phyloP scores from a whole-genome alignment of 2,113 vertebrate genomes.

The Erinaceus europaeus region DNA sequence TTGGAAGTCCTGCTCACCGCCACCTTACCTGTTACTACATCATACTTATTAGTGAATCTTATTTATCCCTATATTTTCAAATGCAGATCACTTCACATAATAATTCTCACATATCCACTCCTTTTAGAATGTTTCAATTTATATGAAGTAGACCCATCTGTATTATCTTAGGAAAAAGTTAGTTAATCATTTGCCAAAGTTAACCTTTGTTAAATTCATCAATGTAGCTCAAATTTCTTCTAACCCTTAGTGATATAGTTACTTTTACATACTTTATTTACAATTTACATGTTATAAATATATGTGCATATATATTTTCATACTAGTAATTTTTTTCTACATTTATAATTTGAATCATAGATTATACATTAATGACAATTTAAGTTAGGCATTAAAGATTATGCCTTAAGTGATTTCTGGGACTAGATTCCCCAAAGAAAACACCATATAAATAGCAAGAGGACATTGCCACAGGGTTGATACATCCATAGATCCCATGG shows the following conservation, averaged over 20 bases:
- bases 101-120: slow-evolving; percentile 65
- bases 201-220: slow-evolving; percentile 76
- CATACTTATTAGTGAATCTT: neutral
- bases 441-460: slow-evolving; percentile 57
- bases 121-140: slow-evolving; percentile 73
- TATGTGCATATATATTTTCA: neutral
- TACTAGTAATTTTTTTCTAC: slow-evolving; percentile 50
- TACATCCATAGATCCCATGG: slow-evolving; percentile 45
- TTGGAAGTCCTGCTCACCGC: neutral
- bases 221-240: slow-evolving; percentile 65
- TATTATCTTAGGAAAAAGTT: slow-evolving; percentile 73
- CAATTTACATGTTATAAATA: too few species aligned
- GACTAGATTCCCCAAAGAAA: slow-evolving; percentile 70
- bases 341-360: slow-evolving; percentile 77
- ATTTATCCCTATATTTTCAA: slow-evolving; percentile 13
- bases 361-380: slow-evolving; percentile 75
- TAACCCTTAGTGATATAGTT: slow-evolving; percentile 71
- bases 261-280: neutral
- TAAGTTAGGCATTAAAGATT: slow-evolving; percentile 74
- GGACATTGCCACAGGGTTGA: slow-evolving; percentile 61
- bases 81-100: neutral
- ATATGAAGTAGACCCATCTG: slow-evolving; percentile 72
- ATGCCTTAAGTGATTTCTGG: slow-evolving; percentile 72
- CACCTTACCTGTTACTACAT: neutral
- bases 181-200: slow-evolving; percentile 76